Percentiles rank a stretch among this genome's conserved stretches.
Evolutionary conservation across 1,140 invertebrate genomes (phyloP).

Genomic region (Mactra quadrangularis): DNA sequence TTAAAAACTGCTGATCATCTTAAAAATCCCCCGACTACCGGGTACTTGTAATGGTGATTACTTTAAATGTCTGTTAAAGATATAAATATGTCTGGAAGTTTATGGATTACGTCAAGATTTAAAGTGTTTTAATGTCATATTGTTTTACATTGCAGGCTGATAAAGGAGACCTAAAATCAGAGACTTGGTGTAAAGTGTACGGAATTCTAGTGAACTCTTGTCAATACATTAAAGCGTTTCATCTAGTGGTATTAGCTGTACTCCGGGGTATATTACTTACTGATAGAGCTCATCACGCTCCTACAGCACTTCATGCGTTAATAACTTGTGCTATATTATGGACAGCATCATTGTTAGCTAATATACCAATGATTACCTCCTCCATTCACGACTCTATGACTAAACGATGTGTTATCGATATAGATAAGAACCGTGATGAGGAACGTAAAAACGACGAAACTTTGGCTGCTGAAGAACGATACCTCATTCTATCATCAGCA

Average conservation of each 20-base stretch:
- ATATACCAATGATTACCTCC: constrained; percentile 61
- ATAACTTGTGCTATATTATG: constrained; percentile 64
- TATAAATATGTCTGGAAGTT: no score
- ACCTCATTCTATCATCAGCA: constrained; percentile 69
- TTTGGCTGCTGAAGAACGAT: constrained; percentile 58
- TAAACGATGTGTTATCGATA: constrained; percentile 47
- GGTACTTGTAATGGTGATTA: no score
- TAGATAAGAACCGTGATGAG: constrained; percentile 42
- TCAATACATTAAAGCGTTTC: constrained; percentile 72
- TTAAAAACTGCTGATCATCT: no score
- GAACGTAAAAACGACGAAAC: constrained; percentile 28
- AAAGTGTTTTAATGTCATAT: no score
- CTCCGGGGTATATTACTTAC: constrained; percentile 77
- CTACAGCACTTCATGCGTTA: constrained; percentile 64
- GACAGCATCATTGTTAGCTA: constrained; percentile 61
- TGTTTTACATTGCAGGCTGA: constrained; percentile 47
- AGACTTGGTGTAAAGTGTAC: constrained; percentile 75
- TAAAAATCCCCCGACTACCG: no score
- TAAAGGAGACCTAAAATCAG: constrained; percentile 59
- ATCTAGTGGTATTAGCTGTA: constrained; percentile 76
- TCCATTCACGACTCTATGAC: constrained; percentile 31
- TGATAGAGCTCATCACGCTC: constrained; percentile 69
- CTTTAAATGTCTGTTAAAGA: no score
- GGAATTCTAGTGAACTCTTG: constrained; percentile 69
- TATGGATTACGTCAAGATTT: no score